phyloP scores from a whole-genome alignment of 2,797 vertebrate species.

The Prionace glauca region DNA sequence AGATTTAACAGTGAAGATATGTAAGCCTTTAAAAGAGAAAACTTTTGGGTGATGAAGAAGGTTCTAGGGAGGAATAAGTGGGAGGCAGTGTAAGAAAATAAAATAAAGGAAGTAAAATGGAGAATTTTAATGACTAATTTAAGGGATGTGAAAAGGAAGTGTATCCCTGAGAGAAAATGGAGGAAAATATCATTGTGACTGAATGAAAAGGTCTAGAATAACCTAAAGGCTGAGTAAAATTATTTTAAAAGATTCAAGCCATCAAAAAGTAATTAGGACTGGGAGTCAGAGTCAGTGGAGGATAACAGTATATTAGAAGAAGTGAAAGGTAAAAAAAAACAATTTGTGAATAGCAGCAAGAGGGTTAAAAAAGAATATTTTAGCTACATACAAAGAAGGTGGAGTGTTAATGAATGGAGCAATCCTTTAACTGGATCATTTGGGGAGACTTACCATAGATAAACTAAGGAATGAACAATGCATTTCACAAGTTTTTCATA shows the following conservation, averaged over 20 bases:
- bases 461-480: background rate
- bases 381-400: background rate
- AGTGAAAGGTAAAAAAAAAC: background rate
- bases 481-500: background rate
- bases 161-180: background rate
- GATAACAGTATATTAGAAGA: slow-evolving; percentile 1
- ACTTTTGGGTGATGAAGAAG: background rate
- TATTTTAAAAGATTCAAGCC: slow-evolving; percentile 25
- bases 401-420: background rate
- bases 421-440: background rate
- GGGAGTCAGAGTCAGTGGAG: slow-evolving; percentile 1
- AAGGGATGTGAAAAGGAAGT: background rate
- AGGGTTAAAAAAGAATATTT: background rate
- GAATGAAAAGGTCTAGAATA: slow-evolving; percentile 12
- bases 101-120: slow-evolving; percentile 17
- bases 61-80: slow-evolving; percentile 4
- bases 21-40: slow-evolving; percentile 27
- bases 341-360: background rate
- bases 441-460: background rate
- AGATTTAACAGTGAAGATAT: background rate
- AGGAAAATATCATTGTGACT: slow-evolving; percentile 10
- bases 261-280: slow-evolving; percentile 28
- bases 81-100: slow-evolving; percentile 1
- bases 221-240: slow-evolving; percentile 16
- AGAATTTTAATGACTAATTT: background rate